Conservation (phyloP, 2,797 vertebrate species). For the Crocidura indochinensis region DNA sequence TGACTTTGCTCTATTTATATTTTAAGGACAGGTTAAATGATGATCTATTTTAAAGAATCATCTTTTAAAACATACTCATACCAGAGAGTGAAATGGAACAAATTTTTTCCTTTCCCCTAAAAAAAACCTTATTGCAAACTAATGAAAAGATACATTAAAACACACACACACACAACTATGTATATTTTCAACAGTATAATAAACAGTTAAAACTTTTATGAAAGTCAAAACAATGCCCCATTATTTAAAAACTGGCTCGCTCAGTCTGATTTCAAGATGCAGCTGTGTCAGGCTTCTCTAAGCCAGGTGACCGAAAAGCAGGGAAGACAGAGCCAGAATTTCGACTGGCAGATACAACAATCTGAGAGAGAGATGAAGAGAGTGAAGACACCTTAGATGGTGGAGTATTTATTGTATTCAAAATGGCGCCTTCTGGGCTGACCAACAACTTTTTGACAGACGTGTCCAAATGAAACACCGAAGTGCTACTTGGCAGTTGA, state of each 20-base stretch:
- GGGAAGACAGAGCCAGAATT: conserved; percentile 89
- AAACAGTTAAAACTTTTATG: conserved; percentile 87
- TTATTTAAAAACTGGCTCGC: conserved; percentile 88
- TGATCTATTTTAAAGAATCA: conserved; percentile 80
- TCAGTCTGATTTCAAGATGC: conserved; percentile 89
- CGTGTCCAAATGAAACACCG: conserved; percentile 89
- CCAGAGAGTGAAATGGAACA: conserved; percentile 81
- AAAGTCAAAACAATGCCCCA: conserved; percentile 89
- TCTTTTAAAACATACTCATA: conserved; percentile 79
- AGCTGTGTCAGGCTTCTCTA: conserved; percentile 91
- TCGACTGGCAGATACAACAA: conserved; percentile 88
- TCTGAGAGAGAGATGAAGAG: conserved; percentile 88
- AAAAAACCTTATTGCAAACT: conserved; percentile 81
- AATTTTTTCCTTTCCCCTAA: conserved; percentile 76
- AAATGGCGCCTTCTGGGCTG: conserved; percentile 95
- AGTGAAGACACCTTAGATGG: conserved; percentile 88
- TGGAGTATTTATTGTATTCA: conserved; percentile 93
- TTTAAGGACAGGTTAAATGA: conserved; percentile 79
- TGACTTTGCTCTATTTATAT: conserved; percentile 82
- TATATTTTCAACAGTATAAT: conserved; percentile 86
- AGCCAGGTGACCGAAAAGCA: conserved; percentile 88
- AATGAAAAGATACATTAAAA: conserved; percentile 78
- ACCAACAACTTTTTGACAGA: conserved; percentile 93
- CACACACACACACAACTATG: conserved; percentile 62
- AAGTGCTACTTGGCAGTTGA: conserved; percentile 86